Base-by-base conservation (phyloP, 2,797 vertebrate genomes). In the Parauchenoglanis punctatus region DNA sequence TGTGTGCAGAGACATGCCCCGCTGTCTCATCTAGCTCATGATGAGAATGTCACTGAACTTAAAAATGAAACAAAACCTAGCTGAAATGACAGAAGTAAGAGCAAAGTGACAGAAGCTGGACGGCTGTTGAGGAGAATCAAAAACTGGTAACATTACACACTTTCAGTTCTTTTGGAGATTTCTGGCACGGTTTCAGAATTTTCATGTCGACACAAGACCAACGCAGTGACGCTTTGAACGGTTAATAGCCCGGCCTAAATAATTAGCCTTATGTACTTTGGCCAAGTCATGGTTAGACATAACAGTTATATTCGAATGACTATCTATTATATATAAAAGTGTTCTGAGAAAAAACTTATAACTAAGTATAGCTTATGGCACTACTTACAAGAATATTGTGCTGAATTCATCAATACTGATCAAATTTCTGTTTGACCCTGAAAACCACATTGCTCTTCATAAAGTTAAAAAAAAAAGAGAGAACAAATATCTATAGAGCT, bases 31-130 rank as follows among this genome's bases (percentile, higher is more conserved):
- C 81, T 59, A 58, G 35, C 81, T 52, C 46, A 10, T n/a, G 59
- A 18, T n/a, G 75, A 46, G 65, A 78, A 83, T 12, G 52, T 59
- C 63, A 85, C 20, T 54, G 70, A 56, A 46, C 44, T 72, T 73
- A 58, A 40, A 28, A 46, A 72, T 44, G 23, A 25, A 58, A 44
- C 46, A 40, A 67, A 23, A 61, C 73, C 73, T 35, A 31, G 10
- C 59, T 40, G 52, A 86, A 86, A n/a, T 25, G 61, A 68, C n/a
- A 35, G 52, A 31, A 40, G 78, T 85, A 80, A 40, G 18, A 59
- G 6, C 49, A 78, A 80, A 40, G 54, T 23, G 56, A 80, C 77
- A 35, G 13, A 40, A 28, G 28, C 35, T 46, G 6, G 25, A 63
- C 3, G 40, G 28, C 25, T n/a, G 58, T 4, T 61, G 31, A 61